A percentile compares a stretch with the other conserved stretches of the same genome.
These are phyloP conservation scores for Ascidia mentula DNA, from an alignment of 23 tunicate species.

Conservation along the genomic window DNA sequence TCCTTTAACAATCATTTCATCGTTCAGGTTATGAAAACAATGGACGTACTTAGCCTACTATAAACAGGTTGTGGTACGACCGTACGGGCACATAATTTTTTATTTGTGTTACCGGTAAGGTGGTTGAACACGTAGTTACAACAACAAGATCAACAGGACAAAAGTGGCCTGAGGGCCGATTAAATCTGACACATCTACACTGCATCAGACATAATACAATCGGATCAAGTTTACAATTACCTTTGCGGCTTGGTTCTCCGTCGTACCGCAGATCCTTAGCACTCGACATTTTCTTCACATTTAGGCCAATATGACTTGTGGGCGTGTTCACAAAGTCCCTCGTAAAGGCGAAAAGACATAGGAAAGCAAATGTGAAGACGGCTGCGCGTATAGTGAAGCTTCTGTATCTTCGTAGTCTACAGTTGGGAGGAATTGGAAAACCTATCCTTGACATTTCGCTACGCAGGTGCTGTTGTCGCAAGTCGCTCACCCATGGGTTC, in stretches of 20 bases:
- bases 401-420: not conserved
- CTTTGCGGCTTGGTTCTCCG: not conserved
- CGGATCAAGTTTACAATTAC: too few relatives aligned
- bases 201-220: too few relatives aligned
- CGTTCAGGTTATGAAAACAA: too few relatives aligned
- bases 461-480: not conserved
- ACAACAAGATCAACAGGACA: too few relatives aligned
- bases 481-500: constrained; percentile 7
- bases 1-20: too few relatives aligned
- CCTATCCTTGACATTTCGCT: not conserved
- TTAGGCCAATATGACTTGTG: not conserved
- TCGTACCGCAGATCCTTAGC: not conserved
- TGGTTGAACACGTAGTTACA: too few relatives aligned
- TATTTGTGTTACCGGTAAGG: too few relatives aligned
- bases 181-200: too few relatives aligned
- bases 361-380: not conserved
- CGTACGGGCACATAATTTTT: too few relatives aligned
- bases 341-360: not conserved
- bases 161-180: too few relatives aligned
- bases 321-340: not conserved
- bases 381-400: not conserved
- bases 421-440: not conserved
- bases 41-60: too few relatives aligned
- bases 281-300: not conserved
- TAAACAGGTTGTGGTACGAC: too few relatives aligned